phyloP scores from a whole-genome alignment of 2,797 vertebrate genomes.

The Notoglanidium macrostoma region DNA sequence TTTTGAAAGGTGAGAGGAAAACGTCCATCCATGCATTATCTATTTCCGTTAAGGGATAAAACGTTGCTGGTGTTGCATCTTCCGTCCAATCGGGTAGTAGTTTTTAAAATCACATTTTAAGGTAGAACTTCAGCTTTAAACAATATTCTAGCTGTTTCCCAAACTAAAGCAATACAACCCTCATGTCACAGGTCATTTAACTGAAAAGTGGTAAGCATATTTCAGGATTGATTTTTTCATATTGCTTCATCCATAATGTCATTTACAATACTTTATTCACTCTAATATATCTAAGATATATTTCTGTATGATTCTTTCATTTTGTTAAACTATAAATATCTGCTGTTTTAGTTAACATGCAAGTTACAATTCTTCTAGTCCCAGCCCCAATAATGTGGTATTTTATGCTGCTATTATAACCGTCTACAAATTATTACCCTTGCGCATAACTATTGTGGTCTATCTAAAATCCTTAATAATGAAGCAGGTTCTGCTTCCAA shows the following conservation, averaged over 20 bases:
- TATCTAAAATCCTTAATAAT: conserved; percentile 16
- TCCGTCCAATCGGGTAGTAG: neutral
- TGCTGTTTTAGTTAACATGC: neutral
- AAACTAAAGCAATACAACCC: neutral
- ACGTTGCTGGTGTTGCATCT: neutral
- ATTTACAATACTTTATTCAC: neutral
- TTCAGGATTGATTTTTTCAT: neutral
- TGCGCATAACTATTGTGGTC: neutral
- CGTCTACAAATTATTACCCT: neutral
- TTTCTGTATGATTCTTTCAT: neutral
- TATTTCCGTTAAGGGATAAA: no score
- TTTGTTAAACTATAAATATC: neutral
- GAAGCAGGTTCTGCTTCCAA: neutral
- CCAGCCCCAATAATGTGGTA: neutral
- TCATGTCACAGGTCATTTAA: neutral
- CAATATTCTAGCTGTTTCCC: neutral
- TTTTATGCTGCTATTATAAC: neutral
- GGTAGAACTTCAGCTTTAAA: neutral
- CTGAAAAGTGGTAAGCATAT: neutral
- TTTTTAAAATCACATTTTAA: neutral
- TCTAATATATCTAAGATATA: neutral
- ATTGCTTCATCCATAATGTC: neutral
- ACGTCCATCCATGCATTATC: neutral
- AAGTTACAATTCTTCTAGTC: neutral
- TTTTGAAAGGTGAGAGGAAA: neutral